phyloP scores from a whole-genome alignment of 2,113 vertebrate species.

The Amphiprion ocellaris region DNA sequence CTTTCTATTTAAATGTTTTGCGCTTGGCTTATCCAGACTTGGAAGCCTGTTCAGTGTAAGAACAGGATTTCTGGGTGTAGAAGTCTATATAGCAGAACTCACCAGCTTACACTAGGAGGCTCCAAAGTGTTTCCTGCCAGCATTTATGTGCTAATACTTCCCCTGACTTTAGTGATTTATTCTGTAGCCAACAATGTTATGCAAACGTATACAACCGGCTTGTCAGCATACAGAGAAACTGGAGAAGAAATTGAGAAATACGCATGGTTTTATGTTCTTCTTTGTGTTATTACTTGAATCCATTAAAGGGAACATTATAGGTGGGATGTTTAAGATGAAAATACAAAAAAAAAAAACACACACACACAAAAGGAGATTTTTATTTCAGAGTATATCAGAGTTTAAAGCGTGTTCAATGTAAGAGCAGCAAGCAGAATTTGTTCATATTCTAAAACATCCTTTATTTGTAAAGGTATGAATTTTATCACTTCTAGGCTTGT shows the following conservation, averaged over 20 bases:
- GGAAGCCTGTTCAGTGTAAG: not conserved
- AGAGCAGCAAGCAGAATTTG: too few relatives aligned
- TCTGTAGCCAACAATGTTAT: too few relatives aligned
- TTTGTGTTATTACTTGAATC: not conserved
- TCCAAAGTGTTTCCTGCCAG: slow-evolving; percentile 15
- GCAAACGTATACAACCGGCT: not conserved
- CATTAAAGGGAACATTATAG: not conserved
- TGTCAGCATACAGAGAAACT: not conserved
- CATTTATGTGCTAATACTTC: not conserved
- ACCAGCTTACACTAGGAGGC: slow-evolving; percentile 14
- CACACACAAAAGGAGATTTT: too few relatives aligned
- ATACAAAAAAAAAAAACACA: too few relatives aligned
- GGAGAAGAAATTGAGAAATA: not conserved
- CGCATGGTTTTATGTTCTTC: not conserved
- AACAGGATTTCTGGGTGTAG: slow-evolving; percentile 4
- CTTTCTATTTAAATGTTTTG: too few relatives aligned
- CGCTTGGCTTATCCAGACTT: too few relatives aligned
- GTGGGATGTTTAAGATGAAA: not conserved
- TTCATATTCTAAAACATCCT: too few relatives aligned
- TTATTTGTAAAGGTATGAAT: too few relatives aligned
- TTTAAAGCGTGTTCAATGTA: too few relatives aligned
- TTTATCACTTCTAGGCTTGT: too few relatives aligned
- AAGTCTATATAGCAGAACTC: not conserved
- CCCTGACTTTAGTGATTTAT: not conserved
- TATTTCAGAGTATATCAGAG: too few relatives aligned